Evolutionary conservation across 1,140 invertebrate species (phyloP).

Genomic region (Ceratoteleas bidentatus): DNA sequence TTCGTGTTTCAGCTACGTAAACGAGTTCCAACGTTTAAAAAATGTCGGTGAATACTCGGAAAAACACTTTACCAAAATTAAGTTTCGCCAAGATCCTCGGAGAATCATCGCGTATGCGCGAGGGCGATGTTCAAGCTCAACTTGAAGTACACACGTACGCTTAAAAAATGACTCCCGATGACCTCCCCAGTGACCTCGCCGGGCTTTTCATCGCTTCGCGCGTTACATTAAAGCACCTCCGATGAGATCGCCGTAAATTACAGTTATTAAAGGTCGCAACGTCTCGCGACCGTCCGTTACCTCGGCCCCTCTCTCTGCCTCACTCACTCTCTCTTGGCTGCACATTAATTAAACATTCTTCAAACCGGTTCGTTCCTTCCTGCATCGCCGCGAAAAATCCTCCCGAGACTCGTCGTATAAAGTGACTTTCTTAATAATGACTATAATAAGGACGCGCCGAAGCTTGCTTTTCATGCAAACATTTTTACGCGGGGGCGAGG

Average conservation of each 20-base stretch:
- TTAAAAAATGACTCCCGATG: slow-evolving; percentile 1
- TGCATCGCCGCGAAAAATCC: slow-evolving; percentile 38
- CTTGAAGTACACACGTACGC: neutral
- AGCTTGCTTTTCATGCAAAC: slow-evolving; percentile 61
- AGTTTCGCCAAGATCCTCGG: too few relatives aligned
- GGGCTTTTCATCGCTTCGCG: neutral
- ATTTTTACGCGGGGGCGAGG: slow-evolving; percentile 24
- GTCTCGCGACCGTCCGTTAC: slow-evolving; percentile 34
- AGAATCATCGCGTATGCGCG: too few relatives aligned
- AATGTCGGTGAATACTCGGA: too few relatives aligned
- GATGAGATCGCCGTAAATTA: slow-evolving; percentile 52
- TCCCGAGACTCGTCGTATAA: slow-evolving; percentile 48
- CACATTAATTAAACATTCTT: slow-evolving; percentile 66
- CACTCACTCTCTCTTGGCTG: slow-evolving; percentile 17
- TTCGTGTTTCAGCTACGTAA: too few relatives aligned
- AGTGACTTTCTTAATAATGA: slow-evolving; percentile 63
- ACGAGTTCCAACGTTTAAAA: too few relatives aligned
- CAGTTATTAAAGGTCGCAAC: slow-evolving; percentile 60
- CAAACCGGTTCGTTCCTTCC: slow-evolving; percentile 51
- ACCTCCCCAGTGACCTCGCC: neutral
- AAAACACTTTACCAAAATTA: too few relatives aligned
- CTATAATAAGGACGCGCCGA: slow-evolving; percentile 59
- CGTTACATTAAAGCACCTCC: slow-evolving; percentile 45
- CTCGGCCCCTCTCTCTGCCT: neutral
- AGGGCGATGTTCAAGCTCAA: neutral